Conservation (phyloP, 2,113 vertebrate species). For the Lycaon pictus region DNA sequence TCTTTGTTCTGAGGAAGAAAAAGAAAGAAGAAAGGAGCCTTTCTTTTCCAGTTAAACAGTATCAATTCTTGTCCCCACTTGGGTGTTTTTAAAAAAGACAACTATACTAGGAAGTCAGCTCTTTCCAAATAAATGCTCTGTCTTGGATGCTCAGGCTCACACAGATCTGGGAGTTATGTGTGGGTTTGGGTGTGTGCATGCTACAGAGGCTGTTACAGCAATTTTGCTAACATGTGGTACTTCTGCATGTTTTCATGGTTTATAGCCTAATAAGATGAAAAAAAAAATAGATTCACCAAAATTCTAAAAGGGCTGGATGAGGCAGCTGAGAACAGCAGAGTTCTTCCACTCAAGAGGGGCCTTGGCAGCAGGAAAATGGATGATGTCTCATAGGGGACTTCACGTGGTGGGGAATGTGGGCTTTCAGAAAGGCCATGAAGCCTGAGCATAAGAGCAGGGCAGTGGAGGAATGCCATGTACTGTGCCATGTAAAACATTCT, state of each 20-base stretch:
- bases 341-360: too few relatives aligned
- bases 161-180: neutral
- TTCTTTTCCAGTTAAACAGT: neutral
- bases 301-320: neutral
- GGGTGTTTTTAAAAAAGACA: neutral
- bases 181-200: neutral
- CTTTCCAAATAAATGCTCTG: neutral
- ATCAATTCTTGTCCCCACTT: neutral
- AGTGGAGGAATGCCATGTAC: too few relatives aligned
- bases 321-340: neutral
- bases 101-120: neutral
- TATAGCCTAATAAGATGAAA: neutral
- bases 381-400: neutral
- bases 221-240: neutral
- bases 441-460: neutral
- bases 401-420: neutral
- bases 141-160: neutral
- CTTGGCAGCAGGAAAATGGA: neutral
- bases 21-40: neutral
- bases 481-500: neutral
- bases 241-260: neutral
- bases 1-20: conserved; percentile 69
- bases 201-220: neutral
- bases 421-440: neutral
- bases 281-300: neutral